Evolutionary conservation across 1,140 invertebrate species (phyloP).

Genomic region (Drosophila simulans): DNA sequence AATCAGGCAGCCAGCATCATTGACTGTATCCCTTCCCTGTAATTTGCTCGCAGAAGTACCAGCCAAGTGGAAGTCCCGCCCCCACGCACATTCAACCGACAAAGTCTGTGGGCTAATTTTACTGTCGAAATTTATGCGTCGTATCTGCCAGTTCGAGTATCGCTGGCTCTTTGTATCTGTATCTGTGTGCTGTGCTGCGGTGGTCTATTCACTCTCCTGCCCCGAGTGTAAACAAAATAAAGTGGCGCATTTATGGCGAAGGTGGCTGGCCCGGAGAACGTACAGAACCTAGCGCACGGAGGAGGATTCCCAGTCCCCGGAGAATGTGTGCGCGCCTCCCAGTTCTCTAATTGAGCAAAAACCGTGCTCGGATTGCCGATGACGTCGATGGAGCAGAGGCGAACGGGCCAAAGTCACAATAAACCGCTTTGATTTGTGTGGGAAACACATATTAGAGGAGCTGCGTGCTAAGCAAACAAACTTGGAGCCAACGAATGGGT

Average conservation of each 20-base stretch:
- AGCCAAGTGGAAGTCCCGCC: conserved; percentile 41
- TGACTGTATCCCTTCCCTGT: conserved; percentile 40
- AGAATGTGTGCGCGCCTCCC: conserved; percentile 36
- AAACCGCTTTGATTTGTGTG: conserved; percentile 75
- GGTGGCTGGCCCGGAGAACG: conserved; percentile 56
- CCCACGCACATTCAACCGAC: conserved; percentile 22
- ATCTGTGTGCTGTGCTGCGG: conserved; percentile 6
- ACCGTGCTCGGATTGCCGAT: conserved; percentile 73
- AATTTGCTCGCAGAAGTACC: conserved; percentile 49
- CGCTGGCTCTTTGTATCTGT: conserved; percentile 15
- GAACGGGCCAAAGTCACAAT: conserved; percentile 49
- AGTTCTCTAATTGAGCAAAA: conserved; percentile 77
- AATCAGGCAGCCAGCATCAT: conserved; percentile 32
- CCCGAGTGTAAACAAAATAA: conserved; percentile 73
- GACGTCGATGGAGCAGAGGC: conserved; percentile 49
- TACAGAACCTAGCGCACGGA: not conserved
- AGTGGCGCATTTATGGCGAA: conserved; percentile 78
- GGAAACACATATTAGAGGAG: conserved; percentile 45
- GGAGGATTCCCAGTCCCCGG: conserved; percentile 12
- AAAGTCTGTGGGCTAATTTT: conserved; percentile 71
- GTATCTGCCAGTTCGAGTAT: conserved; percentile 43
- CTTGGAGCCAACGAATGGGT: conserved; percentile 18
- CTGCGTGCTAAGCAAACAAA: conserved; percentile 59
- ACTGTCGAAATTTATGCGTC: conserved; percentile 70
- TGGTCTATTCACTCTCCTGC: conserved; percentile 19